Evolutionary conservation across 2,797 vertebrate species (phyloP).

Genomic region (Valencia hispanica): DNA sequence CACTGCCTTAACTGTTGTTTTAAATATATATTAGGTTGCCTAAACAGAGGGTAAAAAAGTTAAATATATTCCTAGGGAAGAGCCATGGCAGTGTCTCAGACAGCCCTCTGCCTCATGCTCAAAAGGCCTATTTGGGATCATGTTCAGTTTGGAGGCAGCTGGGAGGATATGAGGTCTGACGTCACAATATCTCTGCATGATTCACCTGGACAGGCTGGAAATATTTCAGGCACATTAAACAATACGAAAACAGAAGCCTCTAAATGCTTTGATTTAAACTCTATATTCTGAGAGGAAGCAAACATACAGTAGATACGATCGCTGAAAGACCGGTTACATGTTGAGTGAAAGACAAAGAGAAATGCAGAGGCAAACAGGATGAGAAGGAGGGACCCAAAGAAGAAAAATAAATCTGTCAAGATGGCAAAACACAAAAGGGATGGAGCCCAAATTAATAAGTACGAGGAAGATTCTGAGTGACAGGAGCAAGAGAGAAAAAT

Average conservation of each 20-base stretch:
- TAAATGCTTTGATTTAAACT: not conserved
- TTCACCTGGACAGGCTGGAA: conserved; percentile 29
- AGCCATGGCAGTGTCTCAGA: conserved; percentile 1
- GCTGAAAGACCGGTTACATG: not conserved
- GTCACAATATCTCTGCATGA: conserved; percentile 32
- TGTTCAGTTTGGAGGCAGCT: conserved; percentile 9
- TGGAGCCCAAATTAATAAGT: conserved; percentile 18
- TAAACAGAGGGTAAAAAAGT: not conserved
- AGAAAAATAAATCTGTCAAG: conserved; percentile 21
- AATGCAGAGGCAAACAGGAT: not conserved
- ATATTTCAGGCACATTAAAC: conserved; percentile 3
- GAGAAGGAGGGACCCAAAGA: not conserved
- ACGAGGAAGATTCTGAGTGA: conserved; percentile 11
- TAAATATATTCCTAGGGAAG: conserved; percentile 6
- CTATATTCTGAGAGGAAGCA: conserved; percentile 2
- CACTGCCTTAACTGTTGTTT: not conserved
- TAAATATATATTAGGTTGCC: not conserved
- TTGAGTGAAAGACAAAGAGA: not conserved
- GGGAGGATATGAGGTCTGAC: conserved; percentile 29
- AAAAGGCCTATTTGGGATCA: conserved; percentile 7
- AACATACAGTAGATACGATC: not conserved
- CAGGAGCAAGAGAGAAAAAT: not conserved
- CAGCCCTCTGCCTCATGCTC: not conserved
- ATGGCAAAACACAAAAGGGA: conserved; percentile 21
- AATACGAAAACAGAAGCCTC: not conserved